A percentile compares a stretch with the other conserved stretches of the same genome.
phyloP scores from a whole-genome alignment of 35 echinoderm and acorn worm species.

The Lytechinus pictus region DNA sequence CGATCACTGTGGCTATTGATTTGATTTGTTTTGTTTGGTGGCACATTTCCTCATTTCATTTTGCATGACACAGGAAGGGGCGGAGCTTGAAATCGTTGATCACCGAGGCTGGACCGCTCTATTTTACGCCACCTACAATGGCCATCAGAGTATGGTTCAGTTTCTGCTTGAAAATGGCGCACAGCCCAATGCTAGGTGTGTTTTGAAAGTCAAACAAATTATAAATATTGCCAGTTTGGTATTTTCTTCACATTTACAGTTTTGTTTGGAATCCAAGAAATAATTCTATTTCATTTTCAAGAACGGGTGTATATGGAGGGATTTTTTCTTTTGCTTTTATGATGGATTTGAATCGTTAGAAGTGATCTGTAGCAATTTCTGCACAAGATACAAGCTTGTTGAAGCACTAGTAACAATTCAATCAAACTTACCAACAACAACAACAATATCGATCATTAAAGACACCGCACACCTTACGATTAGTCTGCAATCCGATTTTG shows the following conservation, averaged over 20 bases:
- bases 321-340: too few relatives aligned
- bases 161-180: slow-evolving; percentile 78
- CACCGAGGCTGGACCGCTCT: slow-evolving; percentile 85
- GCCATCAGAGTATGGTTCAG: slow-evolving; percentile 92
- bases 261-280: background rate
- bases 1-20: background rate
- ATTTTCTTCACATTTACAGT: background rate
- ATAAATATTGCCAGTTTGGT: too few relatives aligned
- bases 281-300: too few relatives aligned
- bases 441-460: too few relatives aligned
- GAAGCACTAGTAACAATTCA: too few relatives aligned
- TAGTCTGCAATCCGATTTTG: too few relatives aligned
- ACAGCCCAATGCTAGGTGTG: slow-evolving; percentile 77
- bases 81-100: slow-evolving; percentile 74
- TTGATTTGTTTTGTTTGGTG: background rate
- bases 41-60: background rate
- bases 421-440: too few relatives aligned
- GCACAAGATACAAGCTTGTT: too few relatives aligned
- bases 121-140: slow-evolving; percentile 89
- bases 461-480: too few relatives aligned
- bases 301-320: too few relatives aligned
- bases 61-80: slow-evolving; percentile 69
- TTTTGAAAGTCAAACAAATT: background rate
- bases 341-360: too few relatives aligned
- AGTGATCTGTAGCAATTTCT: too few relatives aligned